A percentile compares a stretch with the other conserved stretches of the same genome.
Evolutionary conservation across 2,113 vertebrate species (phyloP).

Genomic region (Megaptera novaeangliae): DNA sequence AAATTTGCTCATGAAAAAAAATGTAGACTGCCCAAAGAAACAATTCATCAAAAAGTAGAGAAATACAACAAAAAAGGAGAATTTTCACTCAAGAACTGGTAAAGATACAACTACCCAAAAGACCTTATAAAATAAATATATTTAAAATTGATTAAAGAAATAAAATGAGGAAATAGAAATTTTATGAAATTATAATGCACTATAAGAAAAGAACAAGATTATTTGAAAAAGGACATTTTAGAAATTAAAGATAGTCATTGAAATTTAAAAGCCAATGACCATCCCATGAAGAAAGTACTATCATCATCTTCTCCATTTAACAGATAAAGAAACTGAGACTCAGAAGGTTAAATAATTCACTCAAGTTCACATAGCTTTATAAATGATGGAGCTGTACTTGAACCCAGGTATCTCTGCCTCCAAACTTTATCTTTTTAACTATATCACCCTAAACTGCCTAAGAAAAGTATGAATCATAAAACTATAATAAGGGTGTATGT

Average conservation of each 20-base stretch:
- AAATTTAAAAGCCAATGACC: background rate
- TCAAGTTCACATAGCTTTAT: background rate
- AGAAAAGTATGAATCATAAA: background rate
- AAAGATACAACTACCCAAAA: background rate
- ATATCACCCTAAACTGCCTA: background rate
- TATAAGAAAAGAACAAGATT: background rate
- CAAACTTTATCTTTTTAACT: background rate
- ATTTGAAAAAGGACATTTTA: background rate
- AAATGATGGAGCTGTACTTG: background rate
- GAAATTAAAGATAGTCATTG: background rate
- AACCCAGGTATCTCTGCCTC: background rate
- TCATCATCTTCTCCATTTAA: background rate
- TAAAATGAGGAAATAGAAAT: background rate
- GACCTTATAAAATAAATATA: background rate
- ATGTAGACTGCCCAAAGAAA: background rate
- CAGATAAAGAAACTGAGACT: background rate
- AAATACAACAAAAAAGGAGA: background rate
- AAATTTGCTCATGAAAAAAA: background rate
- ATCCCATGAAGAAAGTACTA: background rate
- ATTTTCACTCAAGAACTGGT: background rate
- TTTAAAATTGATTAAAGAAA: background rate
- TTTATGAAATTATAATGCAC: background rate
- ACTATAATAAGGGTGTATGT: background rate
- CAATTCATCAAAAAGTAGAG: background rate
- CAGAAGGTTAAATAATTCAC: background rate